Percentiles rank a stretch among this genome's conserved stretches.
Evolutionary conservation across 2,113 vertebrate genomes (phyloP).

Genomic region (Ophiodon elongatus): DNA sequence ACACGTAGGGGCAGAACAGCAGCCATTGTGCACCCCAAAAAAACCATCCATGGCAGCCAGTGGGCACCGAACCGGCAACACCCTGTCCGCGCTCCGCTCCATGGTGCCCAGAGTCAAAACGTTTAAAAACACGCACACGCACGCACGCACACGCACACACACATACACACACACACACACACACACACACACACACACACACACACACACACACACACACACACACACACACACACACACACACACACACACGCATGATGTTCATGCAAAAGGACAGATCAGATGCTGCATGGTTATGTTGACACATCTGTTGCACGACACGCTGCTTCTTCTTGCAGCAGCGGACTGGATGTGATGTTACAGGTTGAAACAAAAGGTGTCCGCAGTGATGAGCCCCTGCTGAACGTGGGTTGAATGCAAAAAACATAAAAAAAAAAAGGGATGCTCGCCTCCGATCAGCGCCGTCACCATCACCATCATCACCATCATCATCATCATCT

Average conservation of each 20-base stretch:
- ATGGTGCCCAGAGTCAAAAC: not conserved
- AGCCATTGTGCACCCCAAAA: not conserved
- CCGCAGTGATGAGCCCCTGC: not conserved
- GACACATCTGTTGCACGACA: slow-evolving; percentile 43
- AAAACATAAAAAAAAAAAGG: too few relatives aligned
- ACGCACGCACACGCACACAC: not conserved
- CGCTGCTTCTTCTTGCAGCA: not conserved
- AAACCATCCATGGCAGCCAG: not conserved
- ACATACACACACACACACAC: not conserved
- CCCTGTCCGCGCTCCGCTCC: not conserved
- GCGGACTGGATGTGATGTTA: not conserved
- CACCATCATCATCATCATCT: not conserved
- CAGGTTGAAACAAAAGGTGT: slow-evolving; percentile 18
- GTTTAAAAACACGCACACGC: not conserved
- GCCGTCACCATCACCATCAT: not conserved
- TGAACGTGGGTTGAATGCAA: not conserved
- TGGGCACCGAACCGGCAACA: not conserved
- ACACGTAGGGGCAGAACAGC: not conserved
- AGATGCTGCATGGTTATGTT: not conserved
- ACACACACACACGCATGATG: not conserved
- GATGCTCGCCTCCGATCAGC: not conserved
- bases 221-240: not conserved
- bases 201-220: not conserved
- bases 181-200: not conserved
- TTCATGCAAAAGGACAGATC: not conserved